These are phyloP conservation scores for Muntiacus reevesi DNA, from an alignment of 2,113 vertebrate species.

Conservation along the genomic window DNA sequence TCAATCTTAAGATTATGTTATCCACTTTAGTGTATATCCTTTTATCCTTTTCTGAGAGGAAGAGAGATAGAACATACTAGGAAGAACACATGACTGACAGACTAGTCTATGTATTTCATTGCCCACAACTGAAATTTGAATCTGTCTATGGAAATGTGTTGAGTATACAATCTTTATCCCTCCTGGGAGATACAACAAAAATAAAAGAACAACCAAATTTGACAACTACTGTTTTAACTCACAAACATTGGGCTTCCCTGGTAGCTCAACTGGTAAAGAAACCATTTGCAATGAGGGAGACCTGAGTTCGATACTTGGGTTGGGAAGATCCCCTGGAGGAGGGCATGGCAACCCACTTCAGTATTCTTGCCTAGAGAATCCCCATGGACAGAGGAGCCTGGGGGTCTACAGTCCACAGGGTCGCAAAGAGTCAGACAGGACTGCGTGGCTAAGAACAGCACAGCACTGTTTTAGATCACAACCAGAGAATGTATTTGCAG, in stretches of 20 bases:
- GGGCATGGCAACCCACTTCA: background rate
- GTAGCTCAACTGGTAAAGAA: background rate
- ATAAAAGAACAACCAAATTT: background rate
- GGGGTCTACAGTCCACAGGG: background rate
- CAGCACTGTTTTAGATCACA: background rate
- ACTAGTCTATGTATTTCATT: background rate
- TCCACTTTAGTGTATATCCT: background rate
- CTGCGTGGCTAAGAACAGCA: background rate
- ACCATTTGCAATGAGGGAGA: background rate
- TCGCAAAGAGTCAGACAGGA: background rate
- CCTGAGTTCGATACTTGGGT: background rate
- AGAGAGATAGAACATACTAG: background rate
- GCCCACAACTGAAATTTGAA: background rate
- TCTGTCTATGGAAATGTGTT: background rate
- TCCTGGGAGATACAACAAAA: background rate
- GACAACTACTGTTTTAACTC: conserved; percentile 6
- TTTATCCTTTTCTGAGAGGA: background rate
- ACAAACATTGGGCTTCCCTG: background rate
- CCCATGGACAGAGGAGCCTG: background rate
- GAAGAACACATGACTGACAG: background rate
- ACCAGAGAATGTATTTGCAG: background rate
- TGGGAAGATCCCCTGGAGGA: background rate
- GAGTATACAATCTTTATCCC: background rate
- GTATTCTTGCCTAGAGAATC: background rate
- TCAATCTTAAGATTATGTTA: background rate